Evolutionary conservation across 1,140 invertebrate genomes (phyloP), one percentile per base, ranked within the genome.

Genomic region (Conus ventricosus): DNA sequence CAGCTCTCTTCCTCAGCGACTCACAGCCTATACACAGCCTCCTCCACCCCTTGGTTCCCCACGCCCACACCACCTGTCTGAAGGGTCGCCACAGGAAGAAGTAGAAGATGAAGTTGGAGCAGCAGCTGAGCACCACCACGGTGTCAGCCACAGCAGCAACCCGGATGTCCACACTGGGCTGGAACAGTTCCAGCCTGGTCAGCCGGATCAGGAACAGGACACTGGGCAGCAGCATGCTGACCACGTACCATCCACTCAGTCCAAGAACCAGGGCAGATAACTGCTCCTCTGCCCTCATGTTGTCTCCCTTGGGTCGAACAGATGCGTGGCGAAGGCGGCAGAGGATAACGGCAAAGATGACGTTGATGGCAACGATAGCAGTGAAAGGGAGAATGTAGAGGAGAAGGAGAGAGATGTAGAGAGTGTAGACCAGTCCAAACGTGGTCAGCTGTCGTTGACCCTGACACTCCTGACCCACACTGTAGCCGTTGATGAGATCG

Each of bases 61-160:
- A 87, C 53, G 0, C 75, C 5, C 71, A 55, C 71, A 87, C 10
- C 51, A 39, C 71, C 51, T 78, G 71, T 23, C 71, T 4, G 71
- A 78, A 87, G 39, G 85, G 85, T 10, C 85, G 39, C 85, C 85
- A 87, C 85, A 87, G 75, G 71, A 87, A 53, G 85, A 87, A 80
- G 85, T 87, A 87, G 71, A 87, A 87, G 75, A 87, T 5, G 53
- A 76, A 87, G 85, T 87, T 87, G 71, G 85, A 67, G 53, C 71
- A 76, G 67, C 39, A 39, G 71, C 85, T 55, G 71, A 78, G 51
- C 10, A 76, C 53, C 71, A 87, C 85, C 85, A 87, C 8, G 6
- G 85, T 87, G 75, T 87, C 85, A 8, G 85, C 85, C 39, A 39
- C 85, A n/a, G 85, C 85, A 5, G 85, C 85, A 63, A 87, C 51